A percentile compares a stretch with the other conserved stretches of the same genome.
phyloP scores from a whole-genome alignment of 2,888 invertebrate genomes.

The Girardia tigrina region DNA sequence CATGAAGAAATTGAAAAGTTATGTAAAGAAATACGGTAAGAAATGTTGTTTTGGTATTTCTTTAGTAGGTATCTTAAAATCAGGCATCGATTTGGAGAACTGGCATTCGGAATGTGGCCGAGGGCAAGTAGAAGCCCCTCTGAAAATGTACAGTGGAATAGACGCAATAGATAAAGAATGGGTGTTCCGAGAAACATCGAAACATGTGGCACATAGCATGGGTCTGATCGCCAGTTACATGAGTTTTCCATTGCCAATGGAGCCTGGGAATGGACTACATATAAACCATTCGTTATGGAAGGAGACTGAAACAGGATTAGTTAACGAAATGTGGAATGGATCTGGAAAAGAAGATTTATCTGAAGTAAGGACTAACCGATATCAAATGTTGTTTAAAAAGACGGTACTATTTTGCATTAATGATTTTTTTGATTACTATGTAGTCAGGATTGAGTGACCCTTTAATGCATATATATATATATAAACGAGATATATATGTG shows the following conservation, averaged over 20 bases:
- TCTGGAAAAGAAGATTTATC: not conserved
- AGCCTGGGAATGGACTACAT: slow-evolving; percentile 37
- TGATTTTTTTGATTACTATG: too few species aligned
- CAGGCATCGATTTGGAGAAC: slow-evolving; percentile 21
- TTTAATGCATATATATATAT: too few species aligned
- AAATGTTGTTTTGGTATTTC: not conserved
- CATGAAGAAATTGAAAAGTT: not conserved
- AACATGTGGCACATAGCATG: not conserved
- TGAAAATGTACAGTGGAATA: slow-evolving; percentile 12
- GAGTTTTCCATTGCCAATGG: slow-evolving; percentile 27
- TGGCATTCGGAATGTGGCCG: slow-evolving; percentile 12
- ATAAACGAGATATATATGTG: too few species aligned
- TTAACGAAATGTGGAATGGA: not conserved
- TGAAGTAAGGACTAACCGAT: not conserved
- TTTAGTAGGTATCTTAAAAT: not conserved
- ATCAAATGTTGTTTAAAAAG: too few species aligned
- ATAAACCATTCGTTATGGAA: slow-evolving; percentile 38
- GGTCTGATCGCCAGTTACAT: slow-evolving; percentile 30
- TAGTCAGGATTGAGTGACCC: too few species aligned
- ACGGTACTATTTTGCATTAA: too few species aligned
- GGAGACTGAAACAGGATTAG: not conserved
- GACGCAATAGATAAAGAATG: not conserved
- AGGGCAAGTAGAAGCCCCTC: slow-evolving; percentile 28
- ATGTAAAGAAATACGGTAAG: not conserved
- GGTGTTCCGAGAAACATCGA: slow-evolving; percentile 15